These are phyloP conservation scores for Megamerina dolium DNA, from an alignment of 2,888 invertebrate genomes.

Conservation along the genomic window DNA sequence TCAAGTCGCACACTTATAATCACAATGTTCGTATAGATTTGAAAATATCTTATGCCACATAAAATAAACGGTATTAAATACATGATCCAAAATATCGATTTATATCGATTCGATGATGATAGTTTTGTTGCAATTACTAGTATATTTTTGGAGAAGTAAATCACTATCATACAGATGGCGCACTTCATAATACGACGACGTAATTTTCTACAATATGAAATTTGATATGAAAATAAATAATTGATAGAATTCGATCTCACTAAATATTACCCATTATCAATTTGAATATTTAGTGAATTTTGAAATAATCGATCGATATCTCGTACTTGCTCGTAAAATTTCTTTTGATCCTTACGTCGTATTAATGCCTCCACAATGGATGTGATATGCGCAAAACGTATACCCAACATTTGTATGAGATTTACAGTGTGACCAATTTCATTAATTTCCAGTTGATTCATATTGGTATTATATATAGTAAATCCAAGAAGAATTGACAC, in stretches of 20 bases:
- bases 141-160: slow-evolving; percentile 29
- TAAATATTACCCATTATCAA: slow-evolving; percentile 25
- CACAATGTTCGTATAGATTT: slow-evolving; percentile 32
- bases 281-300: slow-evolving; percentile 29
- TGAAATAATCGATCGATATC: slow-evolving; percentile 40
- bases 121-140: slow-evolving; percentile 29
- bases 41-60: slow-evolving; percentile 40
- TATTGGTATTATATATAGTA: slow-evolving; percentile 21
- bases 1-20: slow-evolving; percentile 37
- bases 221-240: background rate
- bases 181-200: slow-evolving; percentile 17
- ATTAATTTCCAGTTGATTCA: slow-evolving; percentile 13
- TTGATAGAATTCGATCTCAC: background rate
- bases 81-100: slow-evolving; percentile 32
- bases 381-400: slow-evolving; percentile 36
- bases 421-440: slow-evolving; percentile 34
- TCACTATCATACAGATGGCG: slow-evolving; percentile 24
- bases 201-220: slow-evolving; percentile 16
- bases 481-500: slow-evolving; percentile 24
- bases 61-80: slow-evolving; percentile 36
- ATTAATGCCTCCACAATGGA: slow-evolving; percentile 35
- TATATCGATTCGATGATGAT: slow-evolving; percentile 13
- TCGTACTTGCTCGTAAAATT: slow-evolving; percentile 27
- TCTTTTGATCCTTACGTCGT: slow-evolving; percentile 24
- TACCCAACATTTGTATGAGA: slow-evolving; percentile 38